phyloP scores from a whole-genome alignment of 2,113 vertebrate genomes.

The Rutilus rutilus region DNA sequence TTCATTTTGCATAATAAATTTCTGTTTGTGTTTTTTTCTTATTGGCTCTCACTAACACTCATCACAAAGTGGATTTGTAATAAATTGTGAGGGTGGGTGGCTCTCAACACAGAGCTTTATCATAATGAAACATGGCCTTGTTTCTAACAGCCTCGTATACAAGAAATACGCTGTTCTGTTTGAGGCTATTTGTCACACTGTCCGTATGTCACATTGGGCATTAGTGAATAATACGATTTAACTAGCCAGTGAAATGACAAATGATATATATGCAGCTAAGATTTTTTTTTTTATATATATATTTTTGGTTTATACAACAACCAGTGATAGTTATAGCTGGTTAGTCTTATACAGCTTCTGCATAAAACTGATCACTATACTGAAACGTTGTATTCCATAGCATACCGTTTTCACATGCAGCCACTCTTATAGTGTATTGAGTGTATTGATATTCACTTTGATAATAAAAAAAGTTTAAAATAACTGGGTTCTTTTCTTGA shows the following conservation, averaged over 20 bases:
- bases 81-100: neutral
- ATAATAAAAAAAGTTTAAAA: neutral
- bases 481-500: neutral
- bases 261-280: neutral
- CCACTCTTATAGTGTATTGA: neutral
- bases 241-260: neutral
- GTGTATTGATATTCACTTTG: no score
- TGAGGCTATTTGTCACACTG: neutral
- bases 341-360: neutral
- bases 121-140: neutral
- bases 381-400: neutral
- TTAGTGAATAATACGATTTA: neutral
- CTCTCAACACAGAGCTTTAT: neutral
- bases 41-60: neutral
- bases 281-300: neutral
- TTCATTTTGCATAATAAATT: neutral
- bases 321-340: neutral
- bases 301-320: neutral
- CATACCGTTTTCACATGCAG: no score
- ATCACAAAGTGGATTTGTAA: neutral
- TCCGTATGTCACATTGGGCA: neutral
- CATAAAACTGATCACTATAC: neutral
- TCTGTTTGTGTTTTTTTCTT: neutral
- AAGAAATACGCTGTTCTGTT: neutral
- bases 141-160: neutral